Evolutionary conservation across 2,888 invertebrate genomes (phyloP).

Genomic region (Ptilodon capucinus): DNA sequence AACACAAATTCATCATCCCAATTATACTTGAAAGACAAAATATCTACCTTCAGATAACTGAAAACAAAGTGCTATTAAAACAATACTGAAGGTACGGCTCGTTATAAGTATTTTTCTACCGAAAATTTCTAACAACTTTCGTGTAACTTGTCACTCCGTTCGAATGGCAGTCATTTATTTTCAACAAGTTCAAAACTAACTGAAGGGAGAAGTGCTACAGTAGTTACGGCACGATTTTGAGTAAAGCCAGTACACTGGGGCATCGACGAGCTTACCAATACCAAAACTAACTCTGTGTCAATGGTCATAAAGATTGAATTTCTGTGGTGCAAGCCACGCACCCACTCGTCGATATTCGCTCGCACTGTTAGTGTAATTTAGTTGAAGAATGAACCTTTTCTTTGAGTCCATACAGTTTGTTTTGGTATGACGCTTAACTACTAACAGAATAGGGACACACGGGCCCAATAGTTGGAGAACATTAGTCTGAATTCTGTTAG

Average conservation of each 20-base stretch:
- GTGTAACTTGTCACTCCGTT: conserved; percentile 59
- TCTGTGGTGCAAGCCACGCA: no score
- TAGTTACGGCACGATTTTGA: conserved; percentile 56
- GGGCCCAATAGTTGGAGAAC: conserved; percentile 3
- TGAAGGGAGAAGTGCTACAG: conserved; percentile 57
- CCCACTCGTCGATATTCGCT: no score
- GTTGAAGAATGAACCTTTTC: no score
- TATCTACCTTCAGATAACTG: conserved; percentile 29
- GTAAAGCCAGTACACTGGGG: no score
- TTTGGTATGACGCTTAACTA: no score
- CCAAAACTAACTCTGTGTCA: no score
- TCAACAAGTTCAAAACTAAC: conserved; percentile 65
- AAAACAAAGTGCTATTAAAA: conserved; percentile 43
- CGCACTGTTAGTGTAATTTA: no score
- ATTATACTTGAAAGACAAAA: conserved; percentile 34
- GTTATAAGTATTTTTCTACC: conserved; percentile 40
- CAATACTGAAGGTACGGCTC: conserved; percentile 34
- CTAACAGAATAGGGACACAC: conserved; percentile 25
- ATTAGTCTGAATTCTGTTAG: not conserved
- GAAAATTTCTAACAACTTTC: conserved; percentile 50
- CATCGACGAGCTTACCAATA: no score
- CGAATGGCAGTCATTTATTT: conserved; percentile 69
- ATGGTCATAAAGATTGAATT: no score
- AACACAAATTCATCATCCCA: conserved; percentile 16
- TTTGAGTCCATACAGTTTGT: no score